Evolutionary conservation across 2,797 vertebrate species (phyloP).

Genomic region (Paratrypauchen microcephalus): DNA sequence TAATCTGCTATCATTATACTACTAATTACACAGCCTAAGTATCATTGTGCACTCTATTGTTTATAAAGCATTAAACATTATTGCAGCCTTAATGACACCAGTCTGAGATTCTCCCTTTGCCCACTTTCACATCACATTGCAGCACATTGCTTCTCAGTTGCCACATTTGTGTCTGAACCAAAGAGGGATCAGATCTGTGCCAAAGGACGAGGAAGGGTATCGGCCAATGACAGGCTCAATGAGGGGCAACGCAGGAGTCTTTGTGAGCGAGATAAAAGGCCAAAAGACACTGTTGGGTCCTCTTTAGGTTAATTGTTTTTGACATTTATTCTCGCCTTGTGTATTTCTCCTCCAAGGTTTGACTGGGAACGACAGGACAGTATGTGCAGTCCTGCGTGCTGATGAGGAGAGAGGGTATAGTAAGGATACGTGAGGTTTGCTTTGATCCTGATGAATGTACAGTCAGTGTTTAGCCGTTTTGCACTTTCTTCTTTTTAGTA

Average conservation of each 20-base stretch:
- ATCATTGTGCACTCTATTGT: slow-evolving; percentile 1
- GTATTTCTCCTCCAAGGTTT: slow-evolving; percentile 57
- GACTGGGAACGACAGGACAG: slow-evolving; percentile 66
- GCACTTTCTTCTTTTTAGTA: slow-evolving; percentile 37
- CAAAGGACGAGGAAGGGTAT: slow-evolving; percentile 49
- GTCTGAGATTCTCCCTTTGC: slow-evolving; percentile 8
- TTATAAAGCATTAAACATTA: not conserved
- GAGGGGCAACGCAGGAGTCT: slow-evolving; percentile 41
- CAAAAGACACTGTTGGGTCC: slow-evolving; percentile 52
- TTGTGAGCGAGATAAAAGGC: slow-evolving; percentile 72
- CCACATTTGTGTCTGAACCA: slow-evolving; percentile 24
- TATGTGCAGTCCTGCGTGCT: slow-evolving; percentile 60
- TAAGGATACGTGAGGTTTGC: slow-evolving; percentile 49
- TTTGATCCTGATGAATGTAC: slow-evolving; percentile 69
- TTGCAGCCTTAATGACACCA: not conserved
- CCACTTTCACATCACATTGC: not conserved
- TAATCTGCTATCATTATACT: not conserved
- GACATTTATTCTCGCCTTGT: slow-evolving; percentile 65
- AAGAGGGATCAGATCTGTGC: slow-evolving; percentile 43
- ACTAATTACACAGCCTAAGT: not conserved
- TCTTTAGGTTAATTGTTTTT: slow-evolving; percentile 74
- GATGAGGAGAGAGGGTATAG: slow-evolving; percentile 53
- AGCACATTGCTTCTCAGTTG: slow-evolving; percentile 29
- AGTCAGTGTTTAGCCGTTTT: slow-evolving; percentile 41
- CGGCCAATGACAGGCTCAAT: slow-evolving; percentile 45